These are phyloP conservation scores for Semicossyphus pulcher DNA, from an alignment of 2,113 vertebrate species.

Conservation along the genomic window DNA sequence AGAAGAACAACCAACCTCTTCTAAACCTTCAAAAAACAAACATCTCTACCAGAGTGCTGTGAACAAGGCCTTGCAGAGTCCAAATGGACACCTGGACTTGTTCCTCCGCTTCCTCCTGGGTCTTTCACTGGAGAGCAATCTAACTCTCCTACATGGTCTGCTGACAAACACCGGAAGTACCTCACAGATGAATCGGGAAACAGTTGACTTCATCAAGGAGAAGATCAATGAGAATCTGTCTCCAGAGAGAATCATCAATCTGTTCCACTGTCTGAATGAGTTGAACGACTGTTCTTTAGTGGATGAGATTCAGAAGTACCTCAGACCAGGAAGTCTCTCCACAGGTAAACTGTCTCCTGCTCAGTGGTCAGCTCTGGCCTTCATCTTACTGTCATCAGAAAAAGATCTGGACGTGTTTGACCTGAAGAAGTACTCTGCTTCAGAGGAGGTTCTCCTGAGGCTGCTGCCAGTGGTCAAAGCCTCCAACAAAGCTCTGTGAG, in stretches of 20 bases:
- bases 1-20: neutral
- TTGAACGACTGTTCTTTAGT: constrained; percentile 24
- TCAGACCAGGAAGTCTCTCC: constrained; percentile 36
- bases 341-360: constrained; percentile 16
- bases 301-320: constrained; percentile 17
- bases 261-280: constrained; percentile 40
- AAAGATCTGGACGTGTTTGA: constrained; percentile 27
- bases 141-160: neutral
- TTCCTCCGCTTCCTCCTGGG: constrained; percentile 39
- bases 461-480: constrained; percentile 26
- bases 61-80: constrained; percentile 15
- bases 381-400: constrained; percentile 41
- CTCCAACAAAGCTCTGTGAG: constrained; percentile 39
- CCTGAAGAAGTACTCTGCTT: constrained; percentile 13
- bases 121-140: constrained; percentile 15
- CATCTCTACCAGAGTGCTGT: neutral
- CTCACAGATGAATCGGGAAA: neutral
- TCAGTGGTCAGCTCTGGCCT: constrained; percentile 48
- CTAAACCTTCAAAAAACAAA: neutral
- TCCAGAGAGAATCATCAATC: constrained; percentile 22
- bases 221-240: constrained; percentile 7
- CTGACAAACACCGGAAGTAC: neutral
- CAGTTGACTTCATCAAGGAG: neutral
- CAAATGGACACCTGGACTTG: constrained; percentile 30
- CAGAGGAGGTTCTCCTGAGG: constrained; percentile 30